Base-by-base conservation (phyloP, 2,888 invertebrate genomes). In the Habroteleia sp. region DNA sequence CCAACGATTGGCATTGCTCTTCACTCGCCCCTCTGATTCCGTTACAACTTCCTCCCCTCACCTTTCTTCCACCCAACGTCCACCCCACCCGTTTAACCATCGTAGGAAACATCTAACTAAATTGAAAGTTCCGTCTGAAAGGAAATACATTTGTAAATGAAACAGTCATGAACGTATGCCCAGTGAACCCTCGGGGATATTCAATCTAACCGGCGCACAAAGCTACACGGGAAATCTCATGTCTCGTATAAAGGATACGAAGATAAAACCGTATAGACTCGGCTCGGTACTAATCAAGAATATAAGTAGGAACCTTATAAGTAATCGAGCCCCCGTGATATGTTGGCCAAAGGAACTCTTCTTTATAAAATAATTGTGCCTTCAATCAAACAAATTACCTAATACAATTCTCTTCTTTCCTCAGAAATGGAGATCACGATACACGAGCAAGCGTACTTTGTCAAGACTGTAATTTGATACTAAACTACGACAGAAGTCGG, bases 101-200 rank as follows among this genome's bases (percentile, higher is more conserved):
- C 80, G 78, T 79, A 79, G 78, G 82, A 77, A 81, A 80, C 82
- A 82, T 85, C 84, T 82, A 81, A 82, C 83, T 83, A 86, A 87
- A 86, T 86, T 85, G 86, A 85, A 86, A 86, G 85, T 84, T 85
- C 80, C 81, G 81, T 82, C 83, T 83, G 82, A 84, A 81, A 84
- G 84, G 83, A 84, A 86, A 86, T 87, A 86, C 86, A 87, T 86
- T 86, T 86, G 86, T 85, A 86, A 86, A 86, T 87, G 85, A 86
- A 86, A 86, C 83, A 84, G 86, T 86, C 84, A 82, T 83, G 82
- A 84, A 82, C 83, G 85, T 83, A 84, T 84, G 84, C 80, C 81
- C 79, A 58, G 74, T 48, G 72, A 83, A 83, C 77, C 83, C 84
- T 79, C 74, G 44, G 71, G 85, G 83, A 83, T 82, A 83, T 85